phyloP scores from a whole-genome alignment of 2,888 invertebrate genomes.

The Globia sparganii region DNA sequence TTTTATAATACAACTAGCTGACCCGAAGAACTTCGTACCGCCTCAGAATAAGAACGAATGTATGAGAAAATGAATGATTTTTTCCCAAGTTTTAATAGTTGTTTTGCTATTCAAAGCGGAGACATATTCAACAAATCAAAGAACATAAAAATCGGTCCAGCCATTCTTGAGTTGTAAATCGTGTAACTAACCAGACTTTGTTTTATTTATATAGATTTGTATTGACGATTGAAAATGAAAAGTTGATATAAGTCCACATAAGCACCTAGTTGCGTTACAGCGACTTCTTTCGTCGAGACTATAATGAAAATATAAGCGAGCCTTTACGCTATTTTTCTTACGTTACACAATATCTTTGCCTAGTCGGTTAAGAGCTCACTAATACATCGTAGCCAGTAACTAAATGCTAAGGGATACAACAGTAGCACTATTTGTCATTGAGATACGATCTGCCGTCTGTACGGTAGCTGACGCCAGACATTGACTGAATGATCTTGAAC shows the following conservation, averaged over 20 bases:
- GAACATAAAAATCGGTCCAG: no score
- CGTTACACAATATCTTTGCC: neutral
- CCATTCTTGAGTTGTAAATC: no score
- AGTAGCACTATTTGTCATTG: conserved; percentile 73
- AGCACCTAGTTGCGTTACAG: neutral
- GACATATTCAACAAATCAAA: no score
- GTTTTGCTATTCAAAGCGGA: no score
- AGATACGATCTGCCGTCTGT: conserved; percentile 69
- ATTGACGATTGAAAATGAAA: neutral
- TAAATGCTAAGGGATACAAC: conserved; percentile 44
- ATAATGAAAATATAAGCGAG: neutral
- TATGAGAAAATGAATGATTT: no score
- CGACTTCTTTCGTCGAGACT: no score
- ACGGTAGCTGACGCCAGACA: conserved; percentile 73
- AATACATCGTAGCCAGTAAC: conserved; percentile 32
- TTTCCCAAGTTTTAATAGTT: no score
- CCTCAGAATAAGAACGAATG: no score
- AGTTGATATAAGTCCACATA: neutral
- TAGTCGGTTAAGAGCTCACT: conserved; percentile 20
- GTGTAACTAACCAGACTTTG: no score
- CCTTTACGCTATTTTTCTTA: neutral
- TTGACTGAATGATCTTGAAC: conserved; percentile 74
- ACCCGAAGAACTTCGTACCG: no score
- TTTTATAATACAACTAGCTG: conserved; percentile 6
- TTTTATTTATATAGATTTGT: no score